These are phyloP conservation scores for Orthonevra nobilis DNA, from an alignment of 2,888 invertebrate species.

Conservation along the genomic window DNA sequence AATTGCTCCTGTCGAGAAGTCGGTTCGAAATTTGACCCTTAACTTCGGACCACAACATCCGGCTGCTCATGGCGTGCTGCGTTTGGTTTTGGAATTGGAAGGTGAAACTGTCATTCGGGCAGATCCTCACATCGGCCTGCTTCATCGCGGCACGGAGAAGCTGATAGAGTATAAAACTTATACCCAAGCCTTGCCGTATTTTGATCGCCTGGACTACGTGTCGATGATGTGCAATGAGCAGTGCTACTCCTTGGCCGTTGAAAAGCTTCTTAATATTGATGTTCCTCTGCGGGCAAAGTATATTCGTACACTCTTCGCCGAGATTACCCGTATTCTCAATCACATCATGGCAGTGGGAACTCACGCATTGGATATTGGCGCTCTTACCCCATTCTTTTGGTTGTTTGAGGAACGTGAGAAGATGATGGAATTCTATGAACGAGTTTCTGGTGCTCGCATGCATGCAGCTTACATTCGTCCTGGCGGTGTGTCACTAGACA, in stretches of 20 bases:
- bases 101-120: constrained; percentile 90
- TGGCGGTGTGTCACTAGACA: constrained; percentile 88
- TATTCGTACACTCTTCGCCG: constrained; percentile 88
- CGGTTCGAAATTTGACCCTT: constrained; percentile 84
- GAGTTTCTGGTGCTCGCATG: constrained; percentile 90
- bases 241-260: constrained; percentile 88
- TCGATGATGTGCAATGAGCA: constrained; percentile 92
- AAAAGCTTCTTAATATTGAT: constrained; percentile 90
- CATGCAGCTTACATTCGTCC: constrained; percentile 91
- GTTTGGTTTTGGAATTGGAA: constrained; percentile 87
- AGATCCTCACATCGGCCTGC: constrained; percentile 92
- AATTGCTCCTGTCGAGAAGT: constrained; percentile 81
- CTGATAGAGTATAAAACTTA: constrained; percentile 94
- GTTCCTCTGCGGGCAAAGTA: constrained; percentile 89
- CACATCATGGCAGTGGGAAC: constrained; percentile 89
- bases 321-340: constrained; percentile 89
- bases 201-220: constrained; percentile 93
- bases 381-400: constrained; percentile 95
- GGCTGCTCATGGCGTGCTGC: constrained; percentile 91
- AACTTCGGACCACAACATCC: constrained; percentile 96
- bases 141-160: constrained; percentile 94
- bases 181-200: constrained; percentile 90
- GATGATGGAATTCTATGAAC: constrained; percentile 91
- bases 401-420: constrained; percentile 94
- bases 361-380: constrained; percentile 90